Conservation (phyloP, 2,888 invertebrate species). For the Lumbricus terrestris region DNA sequence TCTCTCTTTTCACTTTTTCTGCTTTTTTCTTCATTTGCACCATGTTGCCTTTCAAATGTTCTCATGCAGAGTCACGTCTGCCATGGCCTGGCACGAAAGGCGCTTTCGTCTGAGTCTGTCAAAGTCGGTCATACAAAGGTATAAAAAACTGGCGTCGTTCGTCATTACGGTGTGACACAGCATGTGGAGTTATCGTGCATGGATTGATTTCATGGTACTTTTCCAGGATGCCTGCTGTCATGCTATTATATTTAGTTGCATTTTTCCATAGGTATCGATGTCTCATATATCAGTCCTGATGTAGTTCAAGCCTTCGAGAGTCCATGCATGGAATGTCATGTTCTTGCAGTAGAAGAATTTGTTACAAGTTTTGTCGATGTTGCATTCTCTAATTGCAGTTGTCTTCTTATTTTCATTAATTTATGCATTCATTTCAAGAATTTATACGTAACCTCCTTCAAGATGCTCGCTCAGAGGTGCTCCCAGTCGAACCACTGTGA, state of each 20-base stretch:
- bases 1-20: background rate
- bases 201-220: background rate
- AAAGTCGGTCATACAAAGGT: slow-evolving; percentile 21
- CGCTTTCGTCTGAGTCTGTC: slow-evolving; percentile 19
- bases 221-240: background rate
- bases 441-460: no score
- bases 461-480: no score
- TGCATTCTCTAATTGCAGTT: background rate
- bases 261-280: background rate
- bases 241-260: background rate
- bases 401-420: background rate
- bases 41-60: background rate
- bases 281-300: background rate
- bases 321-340: background rate
- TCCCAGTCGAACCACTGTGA: no score
- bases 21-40: background rate
- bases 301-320: background rate
- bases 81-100: slow-evolving; percentile 20
- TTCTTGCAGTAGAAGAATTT: background rate
- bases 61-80: slow-evolving; percentile 14
- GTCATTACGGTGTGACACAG: background rate
- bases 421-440: no score
- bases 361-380: background rate
- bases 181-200: background rate
- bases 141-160: background rate